Base-by-base conservation (phyloP, 2,888 invertebrate genomes). In the Belgica antarctica region DNA sequence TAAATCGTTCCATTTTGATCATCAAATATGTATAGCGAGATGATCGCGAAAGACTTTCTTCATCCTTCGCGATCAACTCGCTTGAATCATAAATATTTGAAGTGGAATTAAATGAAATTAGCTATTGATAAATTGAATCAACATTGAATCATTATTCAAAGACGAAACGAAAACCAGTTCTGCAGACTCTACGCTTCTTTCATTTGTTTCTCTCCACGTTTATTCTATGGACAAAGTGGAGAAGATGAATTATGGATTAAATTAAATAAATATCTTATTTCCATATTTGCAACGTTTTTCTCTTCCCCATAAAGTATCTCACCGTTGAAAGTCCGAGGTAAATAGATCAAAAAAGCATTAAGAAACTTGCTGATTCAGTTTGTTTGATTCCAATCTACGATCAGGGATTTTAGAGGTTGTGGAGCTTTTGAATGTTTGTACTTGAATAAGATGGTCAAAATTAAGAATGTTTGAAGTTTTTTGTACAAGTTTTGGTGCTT, bases 211-310 rank as follows among this genome's bases (percentile, higher is more conserved):
- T 22, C 46, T 34, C n/a, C 52, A 41, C 65, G 27, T 63, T n/a
- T n/a, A n/a, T n/a, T 62, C 17, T 24, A 62, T 28, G 22, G 28
- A 61, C 27, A 61, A 12, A n/a, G 34, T 19, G 25, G 12, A 5
- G 59, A 19, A 62, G 27, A 65, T 65, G 65, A 66, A 46, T 66
- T 66, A 66, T 66, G 66, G 66, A 66, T 66, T 52, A 66, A 52
- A 65, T 65, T 46, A 65, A 65, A 65, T 65, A 25, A 41, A 41
- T 24, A 63, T 36, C 22, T 59, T 25, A 59, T 59, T 59, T 25
- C 59, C 59, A n/a, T 59, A 59, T 59, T 59, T 25, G 59, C 59
- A 59, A 59, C 8, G 22, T 59, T n/a, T n/a, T n/a, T n/a, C 7
- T 27, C 59, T 27, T 25, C 59, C n/a, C n/a, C 22, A 59, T 17